Evolutionary conservation across 2,888 invertebrate genomes (phyloP).

Genomic region (Scaptomyza flava): DNA sequence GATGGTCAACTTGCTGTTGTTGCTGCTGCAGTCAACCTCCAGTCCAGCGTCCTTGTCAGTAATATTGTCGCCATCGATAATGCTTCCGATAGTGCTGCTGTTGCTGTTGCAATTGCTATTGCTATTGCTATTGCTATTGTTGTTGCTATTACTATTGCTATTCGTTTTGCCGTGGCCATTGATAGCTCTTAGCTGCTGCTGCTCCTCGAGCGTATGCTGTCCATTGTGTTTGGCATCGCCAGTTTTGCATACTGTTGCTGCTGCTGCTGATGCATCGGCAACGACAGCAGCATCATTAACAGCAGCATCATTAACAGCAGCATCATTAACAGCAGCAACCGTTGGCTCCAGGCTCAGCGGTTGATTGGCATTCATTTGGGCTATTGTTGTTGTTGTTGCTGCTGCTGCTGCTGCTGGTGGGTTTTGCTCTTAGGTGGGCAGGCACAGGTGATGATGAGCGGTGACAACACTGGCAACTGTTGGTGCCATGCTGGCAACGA

Average conservation of each 20-base stretch:
- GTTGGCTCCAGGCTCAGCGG: slow-evolving; percentile 64
- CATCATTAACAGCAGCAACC: slow-evolving; percentile 38
- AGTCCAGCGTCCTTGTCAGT: slow-evolving; percentile 39
- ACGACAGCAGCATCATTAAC: slow-evolving; percentile 36
- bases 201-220: slow-evolving; percentile 54
- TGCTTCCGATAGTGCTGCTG: slow-evolving; percentile 42
- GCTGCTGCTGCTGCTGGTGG: slow-evolving; percentile 13
- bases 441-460: slow-evolving; percentile 34
- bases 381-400: slow-evolving; percentile 10
- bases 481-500: slow-evolving; percentile 42
- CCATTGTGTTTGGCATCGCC: slow-evolving; percentile 51
- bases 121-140: slow-evolving; percentile 18
- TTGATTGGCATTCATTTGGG: slow-evolving; percentile 61
- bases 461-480: slow-evolving; percentile 33
- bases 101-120: slow-evolving; percentile 35
- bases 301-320: slow-evolving; percentile 46
- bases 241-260: slow-evolving; percentile 27
- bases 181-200: slow-evolving; percentile 43
- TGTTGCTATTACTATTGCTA: slow-evolving; percentile 35
- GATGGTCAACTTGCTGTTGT: slow-evolving; percentile 60
- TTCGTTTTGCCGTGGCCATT: slow-evolving; percentile 45
- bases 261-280: slow-evolving; percentile 26
- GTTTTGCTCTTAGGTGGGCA: slow-evolving; percentile 44
- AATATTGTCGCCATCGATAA: slow-evolving; percentile 32
- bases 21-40: slow-evolving; percentile 27